These are phyloP conservation scores for Noctua janthina DNA, from an alignment of 2,888 invertebrate species.

Conservation along the genomic window DNA sequence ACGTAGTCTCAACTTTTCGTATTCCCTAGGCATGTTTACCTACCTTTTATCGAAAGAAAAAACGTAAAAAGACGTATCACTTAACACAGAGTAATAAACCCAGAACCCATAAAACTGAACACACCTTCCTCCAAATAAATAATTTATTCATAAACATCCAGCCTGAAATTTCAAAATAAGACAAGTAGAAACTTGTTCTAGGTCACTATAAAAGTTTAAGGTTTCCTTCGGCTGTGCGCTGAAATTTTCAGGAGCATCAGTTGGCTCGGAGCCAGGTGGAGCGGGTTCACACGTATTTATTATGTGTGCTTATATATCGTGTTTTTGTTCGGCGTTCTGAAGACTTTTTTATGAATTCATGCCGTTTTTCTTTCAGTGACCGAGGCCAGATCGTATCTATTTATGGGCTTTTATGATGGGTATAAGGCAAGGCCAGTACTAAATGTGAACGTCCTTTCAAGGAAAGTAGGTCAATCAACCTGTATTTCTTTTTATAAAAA, in stretches of 20 bases:
- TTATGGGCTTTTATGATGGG: constrained; percentile 15
- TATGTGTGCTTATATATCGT: constrained; percentile 56
- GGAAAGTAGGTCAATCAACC: constrained; percentile 19
- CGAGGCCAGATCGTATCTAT: constrained; percentile 45
- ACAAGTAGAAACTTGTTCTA: constrained; percentile 66
- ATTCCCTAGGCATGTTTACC: not conserved
- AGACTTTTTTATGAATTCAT: constrained; percentile 57
- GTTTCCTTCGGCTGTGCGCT: constrained; percentile 64
- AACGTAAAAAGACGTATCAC: not conserved
- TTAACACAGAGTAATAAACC: constrained; percentile 16
- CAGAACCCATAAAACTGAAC: constrained; percentile 26
- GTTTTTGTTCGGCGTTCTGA: constrained; percentile 55
- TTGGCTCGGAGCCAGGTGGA: constrained; percentile 73
- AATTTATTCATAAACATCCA: constrained; percentile 52
- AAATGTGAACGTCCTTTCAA: constrained; percentile 9
- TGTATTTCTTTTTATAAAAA: not conserved
- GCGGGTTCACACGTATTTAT: constrained; percentile 59
- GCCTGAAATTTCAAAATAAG: constrained; percentile 60
- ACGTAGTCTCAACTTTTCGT: not conserved
- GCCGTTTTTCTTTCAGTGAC: constrained; percentile 37
- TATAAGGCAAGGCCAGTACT: not conserved
- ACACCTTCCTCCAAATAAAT: constrained; percentile 43
- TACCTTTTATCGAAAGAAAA: not conserved
- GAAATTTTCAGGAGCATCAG: constrained; percentile 76
- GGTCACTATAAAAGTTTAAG: constrained; percentile 75